Base-by-base conservation (phyloP, 2,797 vertebrate species). In the Alfaro cultratus region DNA sequence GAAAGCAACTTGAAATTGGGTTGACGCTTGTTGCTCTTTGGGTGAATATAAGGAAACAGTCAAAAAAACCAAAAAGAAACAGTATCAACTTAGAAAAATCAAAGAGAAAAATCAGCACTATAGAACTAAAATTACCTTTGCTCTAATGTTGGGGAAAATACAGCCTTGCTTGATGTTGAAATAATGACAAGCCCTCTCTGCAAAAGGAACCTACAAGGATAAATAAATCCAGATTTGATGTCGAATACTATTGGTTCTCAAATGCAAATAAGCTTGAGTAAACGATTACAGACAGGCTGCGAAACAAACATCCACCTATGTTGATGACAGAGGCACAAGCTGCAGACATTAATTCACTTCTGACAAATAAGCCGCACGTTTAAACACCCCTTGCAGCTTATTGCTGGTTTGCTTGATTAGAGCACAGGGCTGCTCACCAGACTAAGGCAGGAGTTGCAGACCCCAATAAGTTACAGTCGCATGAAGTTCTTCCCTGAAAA, bases 391-490 rank as follows among this genome's bases (percentile, higher is more conserved):
- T 34, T 67, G 57, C 45, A 41, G 34, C 41, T 31, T 67, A 64
- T 67, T 67, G 46, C 46, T 67, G 60, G 41, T 73, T 55, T 55
- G n/a, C 16, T 55, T 78, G 34, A 67, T 41, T 67, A 49, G 46
- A 51, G 55, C 26, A 36, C 18, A 36, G 15, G 55, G 47, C 8
- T 53, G 21, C 23, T 51, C 26, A 21, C 11, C 51, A 26, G n/a
- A 78, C 39, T 23, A 16, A 29, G 49, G 18, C 64, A 41, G 64
- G 39, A 68, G 64, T 36, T 39, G 36, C 10, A 34, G 5, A 53
- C 53, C 45, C 39, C 53, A 46, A 31, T 60, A 4, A 29, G 31
- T 39, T 29, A 16, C 11, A n/a, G 2, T 45, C 29, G 5, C 36
- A 45, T 60, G 8, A 4, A 11, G 41, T 46, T 62, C 3, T 45